Base-by-base conservation (phyloP, 2,113 vertebrate genomes). In the Varanus komodoensis region DNA sequence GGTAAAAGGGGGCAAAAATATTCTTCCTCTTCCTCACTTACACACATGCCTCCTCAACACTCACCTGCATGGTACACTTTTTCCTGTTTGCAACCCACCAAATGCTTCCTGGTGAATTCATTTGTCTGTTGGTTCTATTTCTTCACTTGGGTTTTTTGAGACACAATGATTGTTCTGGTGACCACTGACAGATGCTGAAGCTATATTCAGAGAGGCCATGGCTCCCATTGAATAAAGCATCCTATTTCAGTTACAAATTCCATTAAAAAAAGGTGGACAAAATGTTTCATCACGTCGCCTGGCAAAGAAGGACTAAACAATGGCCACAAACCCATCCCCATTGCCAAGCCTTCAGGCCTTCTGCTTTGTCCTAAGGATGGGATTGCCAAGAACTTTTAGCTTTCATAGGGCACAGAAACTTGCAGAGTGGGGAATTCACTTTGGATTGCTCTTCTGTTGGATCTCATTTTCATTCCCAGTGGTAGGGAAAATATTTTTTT, bases 401-500 rank as follows among this genome's bases (percentile, higher is more conserved):
- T 94, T 85, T 84, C 0, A 17, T 86, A 50, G 86, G 88, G 84
- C 14, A 9, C 86, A 86, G 94, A 89, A 95, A 91, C 88, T 93
- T 94, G 38, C 61, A 84, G 90, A 93, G 71, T 87, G 34, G 75
- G 88, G 92, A 93, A 95, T 90, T 90, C 1, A 1, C 89, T 94
- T 90, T 73, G 94, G 95, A 95, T 94, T 92, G 67, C 89, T 88
- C 94, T 94, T 86, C 93, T 90, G 38, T 92, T 93, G 91, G 93
- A 95, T 93, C 92, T 87, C 93, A 93, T 96, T 94, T 96, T 92
- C 92, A 86, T 94, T 52, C 92, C 93, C 90, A 91, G 84, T 95
- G 95, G 94, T 93, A 89, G 89, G 91, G 93, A 94, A 95, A 93
- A 93, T 93, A 82, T 82, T 95, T 94, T 95, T 94, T 93, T 93